phyloP scores from a whole-genome alignment of 2,888 invertebrate species.

The Pammene fasciana region DNA sequence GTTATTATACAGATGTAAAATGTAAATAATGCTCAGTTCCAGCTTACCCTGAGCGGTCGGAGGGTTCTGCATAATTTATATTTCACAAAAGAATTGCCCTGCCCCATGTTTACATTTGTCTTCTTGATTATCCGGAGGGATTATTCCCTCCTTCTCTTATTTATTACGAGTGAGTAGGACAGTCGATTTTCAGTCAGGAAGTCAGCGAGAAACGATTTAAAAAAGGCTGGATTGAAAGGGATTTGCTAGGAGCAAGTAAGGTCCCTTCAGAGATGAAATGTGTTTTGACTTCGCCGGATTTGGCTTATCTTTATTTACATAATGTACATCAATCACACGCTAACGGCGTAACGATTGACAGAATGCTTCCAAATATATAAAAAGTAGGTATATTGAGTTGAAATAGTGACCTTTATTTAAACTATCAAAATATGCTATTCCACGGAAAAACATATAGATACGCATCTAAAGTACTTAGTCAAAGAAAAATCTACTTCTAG shows the following conservation, averaged over 20 bases:
- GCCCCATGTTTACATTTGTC: conserved; percentile 61
- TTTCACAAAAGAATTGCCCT: conserved; percentile 61
- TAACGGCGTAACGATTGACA: conserved; percentile 8
- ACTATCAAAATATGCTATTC: too few relatives aligned
- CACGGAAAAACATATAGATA: too few relatives aligned
- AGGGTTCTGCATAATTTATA: conserved; percentile 70
- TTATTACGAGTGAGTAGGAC: conserved; percentile 48
- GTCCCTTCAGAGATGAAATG: conserved; percentile 38
- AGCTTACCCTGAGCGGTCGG: conserved; percentile 53
- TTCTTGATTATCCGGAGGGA: conserved; percentile 70
- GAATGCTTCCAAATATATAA: not conserved
- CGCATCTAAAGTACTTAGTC: too few relatives aligned
- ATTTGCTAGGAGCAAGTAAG: conserved; percentile 29
- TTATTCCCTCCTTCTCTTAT: conserved; percentile 54
- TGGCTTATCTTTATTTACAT: conserved; percentile 36
- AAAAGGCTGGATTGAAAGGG: conserved; percentile 40
- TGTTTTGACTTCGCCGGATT: conserved; percentile 22
- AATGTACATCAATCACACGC: conserved; percentile 28
- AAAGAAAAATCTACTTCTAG: too few relatives aligned
- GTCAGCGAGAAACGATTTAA: conserved; percentile 31
- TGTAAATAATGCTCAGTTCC: not conserved
- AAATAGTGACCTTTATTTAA: not conserved
- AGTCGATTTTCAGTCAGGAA: conserved; percentile 43
- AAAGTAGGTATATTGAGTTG: not conserved
- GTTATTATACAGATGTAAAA: conserved; percentile 11